Evolutionary conservation across 2,888 invertebrate genomes (phyloP).

Genomic region (Microplitis deprimator): DNA sequence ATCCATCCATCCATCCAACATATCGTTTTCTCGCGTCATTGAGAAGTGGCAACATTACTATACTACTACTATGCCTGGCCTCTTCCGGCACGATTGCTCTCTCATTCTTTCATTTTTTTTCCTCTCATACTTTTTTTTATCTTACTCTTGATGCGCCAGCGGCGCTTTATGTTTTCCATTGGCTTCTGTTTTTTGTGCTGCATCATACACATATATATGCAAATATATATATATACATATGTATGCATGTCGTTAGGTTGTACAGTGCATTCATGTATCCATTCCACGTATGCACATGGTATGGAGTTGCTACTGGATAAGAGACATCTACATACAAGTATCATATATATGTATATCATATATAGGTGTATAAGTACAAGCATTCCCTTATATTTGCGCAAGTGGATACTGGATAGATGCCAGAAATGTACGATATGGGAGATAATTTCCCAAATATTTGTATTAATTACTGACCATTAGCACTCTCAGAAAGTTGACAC

Average conservation of each 20-base stretch:
- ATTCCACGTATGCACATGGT: neutral
- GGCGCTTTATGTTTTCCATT: neutral
- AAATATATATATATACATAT: conserved; percentile 3
- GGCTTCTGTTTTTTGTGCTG: conserved; percentile 3
- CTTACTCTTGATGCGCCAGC: neutral
- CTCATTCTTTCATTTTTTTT: conserved; percentile 2
- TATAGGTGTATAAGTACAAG: neutral
- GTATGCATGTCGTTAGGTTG: neutral
- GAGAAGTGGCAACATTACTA: conserved; percentile 18
- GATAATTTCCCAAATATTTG: neutral
- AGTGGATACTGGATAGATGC: neutral
- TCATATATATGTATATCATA: neutral
- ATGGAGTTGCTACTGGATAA: neutral
- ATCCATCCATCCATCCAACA: conserved; percentile 8
- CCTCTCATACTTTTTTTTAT: neutral
- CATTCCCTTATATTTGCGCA: neutral
- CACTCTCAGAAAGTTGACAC: neutral
- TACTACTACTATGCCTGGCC: conserved; percentile 10
- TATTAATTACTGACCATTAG: neutral
- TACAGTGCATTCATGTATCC: neutral
- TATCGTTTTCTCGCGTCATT: neutral
- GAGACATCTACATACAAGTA: neutral
- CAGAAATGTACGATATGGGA: neutral
- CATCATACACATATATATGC: neutral
- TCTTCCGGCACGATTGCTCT: conserved; percentile 28